phyloP scores from a whole-genome alignment of 2,113 vertebrate genomes.

The Bos javanicus region DNA sequence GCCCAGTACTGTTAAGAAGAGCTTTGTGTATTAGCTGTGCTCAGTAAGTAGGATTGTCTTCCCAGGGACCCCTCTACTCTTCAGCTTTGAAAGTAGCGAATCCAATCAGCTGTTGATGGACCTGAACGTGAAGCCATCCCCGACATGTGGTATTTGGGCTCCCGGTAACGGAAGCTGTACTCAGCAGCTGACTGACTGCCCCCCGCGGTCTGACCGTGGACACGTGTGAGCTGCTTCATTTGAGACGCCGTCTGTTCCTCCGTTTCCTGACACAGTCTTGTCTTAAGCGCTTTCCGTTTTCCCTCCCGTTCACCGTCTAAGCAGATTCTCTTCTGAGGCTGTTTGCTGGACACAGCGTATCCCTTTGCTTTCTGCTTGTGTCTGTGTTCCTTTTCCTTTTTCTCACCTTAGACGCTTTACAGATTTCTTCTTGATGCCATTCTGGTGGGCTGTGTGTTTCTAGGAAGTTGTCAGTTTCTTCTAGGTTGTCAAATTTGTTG shows the following conservation, averaged over 20 bases:
- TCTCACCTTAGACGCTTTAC: conserved; percentile 8
- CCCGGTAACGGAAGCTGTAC: not conserved
- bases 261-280: not conserved
- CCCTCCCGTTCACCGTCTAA: not conserved
- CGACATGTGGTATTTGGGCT: not conserved
- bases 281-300: not conserved
- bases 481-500: not conserved
- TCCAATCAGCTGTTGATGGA: not conserved
- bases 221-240: not conserved
- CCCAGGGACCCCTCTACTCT: not conserved
- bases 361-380: not conserved
- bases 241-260: not conserved
- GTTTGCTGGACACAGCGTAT: not conserved
- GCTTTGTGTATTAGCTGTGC: not conserved
- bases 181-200: not conserved
- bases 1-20: not conserved
- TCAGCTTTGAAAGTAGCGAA: not conserved
- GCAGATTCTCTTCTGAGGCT: conserved; percentile 29
- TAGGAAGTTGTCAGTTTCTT: not conserved
- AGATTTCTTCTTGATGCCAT: not conserved
- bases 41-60: not conserved
- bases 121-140: not conserved
- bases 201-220: not conserved
- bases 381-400: not conserved
- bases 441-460: not conserved